phyloP scores from a whole-genome alignment of 2,113 vertebrate genomes.

The Theristicus caerulescens region DNA sequence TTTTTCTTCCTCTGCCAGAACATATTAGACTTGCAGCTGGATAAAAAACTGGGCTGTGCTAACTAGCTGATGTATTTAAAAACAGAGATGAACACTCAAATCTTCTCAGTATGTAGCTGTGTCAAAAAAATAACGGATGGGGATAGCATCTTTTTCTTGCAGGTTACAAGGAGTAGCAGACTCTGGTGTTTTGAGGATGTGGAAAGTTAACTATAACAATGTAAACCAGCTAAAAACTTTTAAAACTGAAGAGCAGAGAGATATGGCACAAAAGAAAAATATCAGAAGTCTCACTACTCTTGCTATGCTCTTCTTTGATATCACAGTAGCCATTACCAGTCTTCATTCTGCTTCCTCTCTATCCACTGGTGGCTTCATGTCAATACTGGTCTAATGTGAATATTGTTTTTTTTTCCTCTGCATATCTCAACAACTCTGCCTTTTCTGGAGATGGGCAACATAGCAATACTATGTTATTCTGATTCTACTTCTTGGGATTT shows the following conservation, averaged over 20 bases:
- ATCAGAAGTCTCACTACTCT: not conserved
- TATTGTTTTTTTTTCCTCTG: not conserved
- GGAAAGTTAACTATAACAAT: not conserved
- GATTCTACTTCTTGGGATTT: not conserved
- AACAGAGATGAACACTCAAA: not conserved
- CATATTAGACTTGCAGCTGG: not conserved
- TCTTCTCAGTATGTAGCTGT: not conserved
- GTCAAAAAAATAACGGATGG: not conserved
- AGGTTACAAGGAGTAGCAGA: not conserved
- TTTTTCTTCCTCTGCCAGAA: not conserved
- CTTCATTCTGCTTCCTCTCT: not conserved
- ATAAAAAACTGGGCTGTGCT: not conserved
- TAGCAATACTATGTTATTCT: not conserved
- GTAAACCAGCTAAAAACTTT: not conserved
- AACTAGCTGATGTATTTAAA: constrained; percentile 25
- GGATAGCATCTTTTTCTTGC: not conserved
- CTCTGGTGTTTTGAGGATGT: not conserved
- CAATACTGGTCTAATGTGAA: not conserved
- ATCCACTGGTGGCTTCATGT: not conserved
- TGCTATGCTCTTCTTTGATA: not conserved
- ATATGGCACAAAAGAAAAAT: not conserved
- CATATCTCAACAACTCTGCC: not conserved
- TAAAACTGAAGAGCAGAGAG: not conserved
- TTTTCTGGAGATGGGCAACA: not conserved
- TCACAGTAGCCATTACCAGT: not conserved